These are phyloP conservation scores for Tenebrio molitor DNA, from an alignment of 1,140 invertebrate genomes.

Conservation along the genomic window DNA sequence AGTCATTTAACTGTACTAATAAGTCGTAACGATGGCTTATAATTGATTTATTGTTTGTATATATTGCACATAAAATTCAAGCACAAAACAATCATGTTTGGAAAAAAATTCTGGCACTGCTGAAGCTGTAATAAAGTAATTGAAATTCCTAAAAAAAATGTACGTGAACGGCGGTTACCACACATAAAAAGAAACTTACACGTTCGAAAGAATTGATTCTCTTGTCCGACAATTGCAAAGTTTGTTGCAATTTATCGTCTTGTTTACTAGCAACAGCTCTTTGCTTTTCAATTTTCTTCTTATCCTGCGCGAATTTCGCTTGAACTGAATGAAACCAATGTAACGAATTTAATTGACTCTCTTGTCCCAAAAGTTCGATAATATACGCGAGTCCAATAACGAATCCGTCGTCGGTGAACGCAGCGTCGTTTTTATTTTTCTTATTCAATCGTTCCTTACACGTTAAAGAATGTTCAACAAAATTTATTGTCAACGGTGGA, in stretches of 20 bases:
- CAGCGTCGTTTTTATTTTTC: constrained; percentile 86
- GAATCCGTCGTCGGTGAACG: constrained; percentile 99
- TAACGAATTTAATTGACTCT: constrained; percentile 89
- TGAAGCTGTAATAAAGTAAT: constrained; percentile 91
- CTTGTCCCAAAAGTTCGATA: constrained; percentile 78
- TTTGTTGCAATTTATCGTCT: constrained; percentile 93
- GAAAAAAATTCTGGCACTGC: constrained; percentile 95
- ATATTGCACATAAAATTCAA: constrained; percentile 5
- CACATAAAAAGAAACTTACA: constrained; percentile 63
- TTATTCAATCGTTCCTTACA: constrained; percentile 94
- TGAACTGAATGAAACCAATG: constrained; percentile 96
- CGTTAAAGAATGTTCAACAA: constrained; percentile 92
- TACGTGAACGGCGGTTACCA: background rate
- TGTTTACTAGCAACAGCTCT: constrained; percentile 66
- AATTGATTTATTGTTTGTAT: background rate
- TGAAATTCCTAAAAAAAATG: constrained; percentile 84
- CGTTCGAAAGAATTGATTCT: constrained; percentile 84
- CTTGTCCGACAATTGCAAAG: constrained; percentile 91
- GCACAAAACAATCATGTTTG: constrained; percentile 48
- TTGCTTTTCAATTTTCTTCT: constrained; percentile 71
- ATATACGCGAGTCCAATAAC: constrained; percentile 88
- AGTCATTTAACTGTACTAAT: constrained; percentile 22
- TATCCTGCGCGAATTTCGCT: constrained; percentile 79
- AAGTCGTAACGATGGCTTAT: background rate
- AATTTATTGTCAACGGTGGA: constrained; percentile 95